Percentiles rank a stretch among this genome's conserved stretches.
phyloP scores from a whole-genome alignment of 2,888 invertebrate species.

The Drosophila monieri region DNA sequence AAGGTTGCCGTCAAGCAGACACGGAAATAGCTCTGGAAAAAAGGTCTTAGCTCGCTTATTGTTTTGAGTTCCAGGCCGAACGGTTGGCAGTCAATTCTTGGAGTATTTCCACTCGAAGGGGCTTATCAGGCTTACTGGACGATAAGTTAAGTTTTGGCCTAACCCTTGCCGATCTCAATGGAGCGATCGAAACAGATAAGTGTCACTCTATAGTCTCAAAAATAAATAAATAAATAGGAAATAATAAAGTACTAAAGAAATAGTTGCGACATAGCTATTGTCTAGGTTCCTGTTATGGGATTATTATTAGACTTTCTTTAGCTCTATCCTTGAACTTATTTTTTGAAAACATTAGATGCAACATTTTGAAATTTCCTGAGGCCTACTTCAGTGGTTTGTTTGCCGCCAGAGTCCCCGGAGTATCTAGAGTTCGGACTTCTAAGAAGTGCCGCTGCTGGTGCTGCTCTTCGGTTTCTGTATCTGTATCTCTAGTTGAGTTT shows the following conservation, averaged over 20 bases:
- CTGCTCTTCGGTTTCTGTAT: conserved; percentile 6
- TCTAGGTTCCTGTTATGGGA: conserved; percentile 5
- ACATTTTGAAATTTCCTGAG: background rate
- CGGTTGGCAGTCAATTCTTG: conserved; percentile 27
- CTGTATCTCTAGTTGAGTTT: conserved; percentile 9
- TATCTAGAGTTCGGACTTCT: conserved; percentile 35
- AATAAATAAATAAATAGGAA: conserved; percentile 25
- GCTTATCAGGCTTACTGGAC: conserved; percentile 66
- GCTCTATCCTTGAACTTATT: no score
- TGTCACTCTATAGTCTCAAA: conserved; percentile 59
- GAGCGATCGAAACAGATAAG: conserved; percentile 65
- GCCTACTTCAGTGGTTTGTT: conserved; percentile 37
- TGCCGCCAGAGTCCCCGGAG: conserved; percentile 15
- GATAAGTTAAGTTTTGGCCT: conserved; percentile 62
- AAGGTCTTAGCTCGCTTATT: conserved; percentile 27
- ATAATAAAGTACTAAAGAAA: conserved; percentile 23
- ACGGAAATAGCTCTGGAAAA: conserved; percentile 8
- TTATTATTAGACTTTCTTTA: no score
- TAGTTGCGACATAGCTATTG: background rate
- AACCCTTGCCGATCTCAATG: conserved; percentile 21
- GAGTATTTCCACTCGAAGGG: conserved; percentile 46
- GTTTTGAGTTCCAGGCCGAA: conserved; percentile 38
- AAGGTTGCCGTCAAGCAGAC: conserved; percentile 15
- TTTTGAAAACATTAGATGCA: background rate
- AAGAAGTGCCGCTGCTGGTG: conserved; percentile 54